Conservation (phyloP, 2,888 invertebrate species). For the Masnerella sp. region DNA sequence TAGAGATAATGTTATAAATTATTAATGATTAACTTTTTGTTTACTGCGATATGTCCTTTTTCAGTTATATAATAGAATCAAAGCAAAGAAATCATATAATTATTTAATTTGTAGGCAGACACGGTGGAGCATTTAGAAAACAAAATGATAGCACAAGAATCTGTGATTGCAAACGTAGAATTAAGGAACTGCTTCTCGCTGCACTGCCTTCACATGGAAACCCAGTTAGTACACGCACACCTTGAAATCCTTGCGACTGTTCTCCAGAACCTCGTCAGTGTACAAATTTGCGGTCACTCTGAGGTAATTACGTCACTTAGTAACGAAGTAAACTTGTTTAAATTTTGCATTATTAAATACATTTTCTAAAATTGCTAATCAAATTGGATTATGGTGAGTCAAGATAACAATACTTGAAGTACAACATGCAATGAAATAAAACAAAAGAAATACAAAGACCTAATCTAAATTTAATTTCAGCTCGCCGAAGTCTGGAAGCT, state of each 20-base stretch:
- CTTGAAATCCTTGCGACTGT: constrained; percentile 81
- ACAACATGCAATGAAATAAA: not conserved
- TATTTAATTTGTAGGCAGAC: constrained; percentile 78
- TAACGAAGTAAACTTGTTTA: not conserved
- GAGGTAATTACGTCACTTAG: too few species aligned
- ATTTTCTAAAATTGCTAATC: not conserved
- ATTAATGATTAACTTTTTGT: too few species aligned
- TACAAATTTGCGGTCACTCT: constrained; percentile 79
- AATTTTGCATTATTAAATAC: not conserved
- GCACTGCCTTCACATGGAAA: constrained; percentile 82
- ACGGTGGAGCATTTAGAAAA: constrained; percentile 81
- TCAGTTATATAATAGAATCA: too few species aligned
- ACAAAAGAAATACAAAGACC: not conserved
- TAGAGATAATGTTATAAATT: too few species aligned
- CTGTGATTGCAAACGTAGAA: constrained; percentile 81
- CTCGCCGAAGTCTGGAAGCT: constrained; percentile 80
- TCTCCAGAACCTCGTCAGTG: constrained; percentile 80
- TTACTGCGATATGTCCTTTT: too few species aligned
- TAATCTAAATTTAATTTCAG: constrained; percentile 70
- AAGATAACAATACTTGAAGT: not conserved
- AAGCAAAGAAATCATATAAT: not conserved
- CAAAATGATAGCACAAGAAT: constrained; percentile 82
- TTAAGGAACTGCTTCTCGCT: constrained; percentile 81
- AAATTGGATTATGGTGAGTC: constrained; percentile 17
- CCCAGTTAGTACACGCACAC: constrained; percentile 81